phyloP scores from a whole-genome alignment of 1,140 invertebrate species.

The Dinothrombium tinctorium region DNA sequence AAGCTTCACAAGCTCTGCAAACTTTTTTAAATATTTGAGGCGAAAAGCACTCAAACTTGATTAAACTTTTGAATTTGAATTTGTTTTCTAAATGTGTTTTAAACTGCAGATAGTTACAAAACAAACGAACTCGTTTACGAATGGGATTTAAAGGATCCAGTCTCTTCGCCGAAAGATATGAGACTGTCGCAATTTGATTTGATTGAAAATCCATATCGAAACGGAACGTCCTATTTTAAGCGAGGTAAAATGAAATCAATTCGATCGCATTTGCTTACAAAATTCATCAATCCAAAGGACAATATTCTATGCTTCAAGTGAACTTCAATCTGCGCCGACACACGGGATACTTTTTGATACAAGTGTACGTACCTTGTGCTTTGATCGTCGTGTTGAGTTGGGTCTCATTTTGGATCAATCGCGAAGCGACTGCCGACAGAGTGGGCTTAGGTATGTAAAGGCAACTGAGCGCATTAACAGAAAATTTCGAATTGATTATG shows the following conservation, averaged over 20 bases:
- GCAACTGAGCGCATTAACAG: no score
- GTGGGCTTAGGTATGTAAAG: conserved; percentile 14
- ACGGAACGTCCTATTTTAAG: conserved; percentile 18
- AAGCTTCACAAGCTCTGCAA: no score
- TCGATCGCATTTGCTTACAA: neutral
- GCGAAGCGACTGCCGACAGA: conserved; percentile 20
- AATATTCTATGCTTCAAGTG: conserved; percentile 23
- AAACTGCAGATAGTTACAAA: conserved; percentile 21
- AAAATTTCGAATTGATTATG: no score
- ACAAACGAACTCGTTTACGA: conserved; percentile 20
- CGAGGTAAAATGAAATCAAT: conserved; percentile 15
- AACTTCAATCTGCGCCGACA: conserved; percentile 26
- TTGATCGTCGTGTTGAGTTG: conserved; percentile 26
- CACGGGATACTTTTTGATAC: conserved; percentile 28
- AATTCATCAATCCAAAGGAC: conserved; percentile 9
- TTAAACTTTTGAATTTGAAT: neutral
- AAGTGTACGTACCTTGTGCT: conserved; percentile 28
- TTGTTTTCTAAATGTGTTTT: neutral
- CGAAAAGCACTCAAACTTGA: neutral
- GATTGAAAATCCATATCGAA: conserved; percentile 19
- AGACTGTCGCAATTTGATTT: conserved; percentile 25
- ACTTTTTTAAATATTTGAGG: no score
- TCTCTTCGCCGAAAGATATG: conserved; percentile 18
- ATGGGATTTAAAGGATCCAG: conserved; percentile 18
- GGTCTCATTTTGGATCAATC: no score